Evolutionary conservation across 2,888 invertebrate species (phyloP).

Genomic region (Trisateles emortualis): DNA sequence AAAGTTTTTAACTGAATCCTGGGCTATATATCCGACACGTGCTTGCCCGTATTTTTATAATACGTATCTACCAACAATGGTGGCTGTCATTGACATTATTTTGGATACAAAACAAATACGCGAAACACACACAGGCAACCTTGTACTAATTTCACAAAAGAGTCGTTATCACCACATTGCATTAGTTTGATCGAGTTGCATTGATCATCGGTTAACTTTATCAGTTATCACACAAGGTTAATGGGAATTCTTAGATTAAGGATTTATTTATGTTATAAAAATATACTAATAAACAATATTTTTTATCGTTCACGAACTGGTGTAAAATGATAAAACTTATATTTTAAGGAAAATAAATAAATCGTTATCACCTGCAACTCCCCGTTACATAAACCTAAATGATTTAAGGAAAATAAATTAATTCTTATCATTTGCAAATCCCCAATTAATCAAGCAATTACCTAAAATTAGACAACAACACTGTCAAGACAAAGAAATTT

Average conservation of each 20-base stretch:
- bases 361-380: background rate
- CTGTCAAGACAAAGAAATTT: no score
- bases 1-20: no score
- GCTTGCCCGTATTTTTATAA: conserved; percentile 9
- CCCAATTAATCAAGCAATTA: no score
- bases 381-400: no score
- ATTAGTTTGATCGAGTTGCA: conserved; percentile 49
- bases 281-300: background rate
- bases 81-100: conserved; percentile 74
- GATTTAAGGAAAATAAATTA: no score
- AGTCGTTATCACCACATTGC: conserved; percentile 64
- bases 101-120: conserved; percentile 57
- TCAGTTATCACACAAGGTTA: conserved; percentile 55
- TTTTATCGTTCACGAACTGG: background rate
- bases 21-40: background rate
- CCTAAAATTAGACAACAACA: no score
- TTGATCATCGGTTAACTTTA: conserved; percentile 51
- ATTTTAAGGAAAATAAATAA: background rate
- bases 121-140: conserved; percentile 59
- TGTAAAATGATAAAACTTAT: background rate
- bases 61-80: background rate
- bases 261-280: background rate
- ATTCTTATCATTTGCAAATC: no score
- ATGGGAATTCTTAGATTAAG: conserved; percentile 22
- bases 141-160: conserved; percentile 66